Evolutionary conservation across 2,113 vertebrate species (phyloP).

Genomic region (Vombatus ursinus): DNA sequence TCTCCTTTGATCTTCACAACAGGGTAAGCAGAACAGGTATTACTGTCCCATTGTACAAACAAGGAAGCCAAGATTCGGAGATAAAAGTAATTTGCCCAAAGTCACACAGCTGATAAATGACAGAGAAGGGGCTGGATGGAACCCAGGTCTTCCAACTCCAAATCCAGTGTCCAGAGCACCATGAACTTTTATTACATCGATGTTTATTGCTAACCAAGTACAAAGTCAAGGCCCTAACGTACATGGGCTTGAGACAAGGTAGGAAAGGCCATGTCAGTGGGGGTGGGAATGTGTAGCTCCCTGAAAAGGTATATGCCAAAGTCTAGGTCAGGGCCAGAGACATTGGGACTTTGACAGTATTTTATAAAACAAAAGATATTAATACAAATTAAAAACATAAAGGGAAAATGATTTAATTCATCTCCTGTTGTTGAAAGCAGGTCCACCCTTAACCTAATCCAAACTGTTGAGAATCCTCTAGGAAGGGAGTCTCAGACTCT

Average conservation of each 20-base stretch:
- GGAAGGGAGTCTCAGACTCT: background rate
- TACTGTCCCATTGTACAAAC: background rate
- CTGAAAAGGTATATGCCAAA: background rate
- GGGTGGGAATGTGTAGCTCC: background rate
- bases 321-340: background rate
- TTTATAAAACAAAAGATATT: constrained; percentile 2
- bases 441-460: background rate
- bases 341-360: background rate
- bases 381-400: constrained; percentile 32
- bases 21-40: background rate
- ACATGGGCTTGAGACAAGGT: background rate
- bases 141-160: background rate
- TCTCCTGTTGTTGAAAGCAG: constrained; percentile 23
- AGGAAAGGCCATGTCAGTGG: background rate
- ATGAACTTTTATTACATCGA: background rate
- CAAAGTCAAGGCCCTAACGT: background rate
- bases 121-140: background rate
- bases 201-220: background rate
- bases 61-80: background rate
- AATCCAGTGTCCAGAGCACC: background rate
- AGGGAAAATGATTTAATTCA: constrained; percentile 45
- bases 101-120: background rate
- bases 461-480: background rate
- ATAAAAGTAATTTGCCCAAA: background rate
- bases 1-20: background rate